Evolutionary conservation across 2,888 invertebrate species (phyloP), one percentile per base, ranked within the genome.

Genomic region (Dichetophora obliterata): DNA sequence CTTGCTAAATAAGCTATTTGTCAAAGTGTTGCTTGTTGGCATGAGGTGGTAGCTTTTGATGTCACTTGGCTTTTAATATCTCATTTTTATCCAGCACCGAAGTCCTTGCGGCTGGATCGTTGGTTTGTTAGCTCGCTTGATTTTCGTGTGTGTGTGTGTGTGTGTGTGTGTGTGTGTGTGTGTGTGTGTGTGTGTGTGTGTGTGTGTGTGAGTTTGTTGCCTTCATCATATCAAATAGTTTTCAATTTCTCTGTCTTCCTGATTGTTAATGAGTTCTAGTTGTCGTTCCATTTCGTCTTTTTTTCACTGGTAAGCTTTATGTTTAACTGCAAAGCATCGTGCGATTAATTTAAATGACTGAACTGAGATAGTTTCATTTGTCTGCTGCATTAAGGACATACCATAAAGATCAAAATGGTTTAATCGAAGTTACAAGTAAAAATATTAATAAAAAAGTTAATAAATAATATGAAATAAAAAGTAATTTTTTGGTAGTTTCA

Each of bases 271-370:
- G 16, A 50, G 68, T 24, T 22, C 24, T 19, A 59, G 59, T 59
- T 22, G 6, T 22, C 11, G 59, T 27, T 22, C n/a, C 24, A 16
- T 59, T 6, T 14, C 11, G n/a, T 9, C n/a, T 63, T 66, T 8
- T 66, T 9, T 19, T 37, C 8, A 22, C 22, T 14, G 16, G 11
- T 43, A 1, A 16, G 16, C 27, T 50, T 50, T 19, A 75, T 66
- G 79, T 78, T 80, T 80, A 78, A 78, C 72, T 80, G 77, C 77
- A 76, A 80, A 80, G 71, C 77, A 77, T 79, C 79, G 78, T 79
- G 73, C 77, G 79, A 82, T 81, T 82, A 80, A 82, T 81, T 82
- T 80, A 78, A 81, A 80, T 78, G 77, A 79, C 79, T 79, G 79
- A 80, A 79, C 78, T 79, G 78, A 75, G 79, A 77, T 81, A 79